These are phyloP conservation scores for Recurvirostra avosetta DNA, from an alignment of 2,113 vertebrate genomes.

Conservation along the genomic window DNA sequence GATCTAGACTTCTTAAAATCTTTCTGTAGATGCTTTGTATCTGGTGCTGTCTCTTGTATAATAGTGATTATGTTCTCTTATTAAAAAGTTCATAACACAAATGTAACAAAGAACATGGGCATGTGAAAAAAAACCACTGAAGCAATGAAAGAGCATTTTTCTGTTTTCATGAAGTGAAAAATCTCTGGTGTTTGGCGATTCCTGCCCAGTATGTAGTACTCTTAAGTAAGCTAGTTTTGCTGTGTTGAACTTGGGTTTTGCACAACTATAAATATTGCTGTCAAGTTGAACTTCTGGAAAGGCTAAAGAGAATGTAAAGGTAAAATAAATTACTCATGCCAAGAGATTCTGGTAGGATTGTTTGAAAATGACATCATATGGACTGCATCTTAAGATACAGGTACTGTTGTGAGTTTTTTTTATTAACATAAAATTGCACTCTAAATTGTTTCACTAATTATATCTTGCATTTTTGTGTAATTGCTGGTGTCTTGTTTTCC, in stretches of 20 bases:
- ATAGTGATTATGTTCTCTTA: not conserved
- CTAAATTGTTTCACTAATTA: not conserved
- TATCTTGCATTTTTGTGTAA: slow-evolving; percentile 26
- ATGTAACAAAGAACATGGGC: not conserved
- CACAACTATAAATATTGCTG: not conserved
- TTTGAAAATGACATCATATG: not conserved
- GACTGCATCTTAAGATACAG: not conserved
- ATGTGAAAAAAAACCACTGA: not conserved
- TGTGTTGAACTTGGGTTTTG: not conserved
- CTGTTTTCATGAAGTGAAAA: fast-evolving
- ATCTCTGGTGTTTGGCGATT: not conserved
- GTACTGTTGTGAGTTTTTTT: not conserved
- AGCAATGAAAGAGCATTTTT: not conserved
- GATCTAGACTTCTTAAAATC: not conserved
- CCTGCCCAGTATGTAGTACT: not conserved
- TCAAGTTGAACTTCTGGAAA: not conserved
- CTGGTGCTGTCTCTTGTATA: not conserved
- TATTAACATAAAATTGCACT: not conserved
- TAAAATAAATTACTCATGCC: not conserved
- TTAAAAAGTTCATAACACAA: not conserved
- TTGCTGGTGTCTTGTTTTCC: slow-evolving; percentile 52
- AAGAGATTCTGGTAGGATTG: not conserved
- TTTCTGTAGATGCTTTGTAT: not conserved
- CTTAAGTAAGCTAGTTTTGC: not conserved
- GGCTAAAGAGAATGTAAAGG: not conserved